Base-by-base conservation (phyloP, 2,888 invertebrate genomes). In the Andricus curvator region DNA sequence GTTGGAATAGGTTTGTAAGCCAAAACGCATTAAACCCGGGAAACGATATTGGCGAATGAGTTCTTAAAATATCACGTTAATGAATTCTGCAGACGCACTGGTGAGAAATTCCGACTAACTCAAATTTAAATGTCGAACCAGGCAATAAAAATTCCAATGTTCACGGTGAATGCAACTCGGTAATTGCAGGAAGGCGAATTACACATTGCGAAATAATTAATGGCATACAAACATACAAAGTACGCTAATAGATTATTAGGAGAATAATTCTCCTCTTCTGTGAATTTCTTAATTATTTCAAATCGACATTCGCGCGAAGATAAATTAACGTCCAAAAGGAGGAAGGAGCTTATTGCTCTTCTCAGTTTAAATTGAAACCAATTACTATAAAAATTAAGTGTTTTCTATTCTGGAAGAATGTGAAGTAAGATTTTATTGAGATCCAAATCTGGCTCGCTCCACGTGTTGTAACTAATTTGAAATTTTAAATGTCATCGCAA, bases 171-270 rank as follows among this genome's bases (percentile, higher is more conserved):
- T 80, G 83, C 83, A 82, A 83, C 81, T 81, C 82, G 80, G 84
- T 86, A 86, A 86, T 87, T 85, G 84, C 85, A 83, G 85, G 83
- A 86, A 86, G 85, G 82, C 83, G 84, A 81, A 85, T 81, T 81
- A 81, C 80, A 82, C 77, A 85, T 84, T 80, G 84, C 83, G 84
- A 81, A 86, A 87, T 88, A 86, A 88, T 89, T 88, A 86, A 85
- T 84, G 86, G 83, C 33, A 74, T 74, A 74, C 37, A 51, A n/a
- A 70, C 29, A 22, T 33, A 29, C 48, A 74, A 56, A 74, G 29
- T 64, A 64, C 64, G 6, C 17, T 85, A 86, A 86, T 83, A 78
- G 82, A 51, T 85, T 85, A 84, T 85, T 87, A 86, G 83, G 78
- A 82, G 78, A 78, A 84, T 80, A 84, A 80, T 68, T 76, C 77